Evolutionary conservation across 2,888 invertebrate genomes (phyloP).

Genomic region (Trypoxylon attenuatum): DNA sequence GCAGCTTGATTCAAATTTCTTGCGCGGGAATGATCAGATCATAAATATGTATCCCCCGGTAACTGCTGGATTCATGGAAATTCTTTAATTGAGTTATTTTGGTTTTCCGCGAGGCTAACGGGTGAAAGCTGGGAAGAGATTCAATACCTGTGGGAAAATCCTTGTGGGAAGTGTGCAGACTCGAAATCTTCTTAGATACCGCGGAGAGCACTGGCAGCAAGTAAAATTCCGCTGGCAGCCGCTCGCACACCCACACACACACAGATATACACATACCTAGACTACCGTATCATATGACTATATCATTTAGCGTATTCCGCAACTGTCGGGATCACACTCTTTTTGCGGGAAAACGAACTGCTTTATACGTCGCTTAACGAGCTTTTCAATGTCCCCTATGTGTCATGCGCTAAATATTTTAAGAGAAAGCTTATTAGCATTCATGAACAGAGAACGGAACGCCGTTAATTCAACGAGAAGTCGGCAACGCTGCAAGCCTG

Average conservation of each 20-base stretch:
- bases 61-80: conserved; percentile 71
- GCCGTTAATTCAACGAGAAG: conserved; percentile 21
- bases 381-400: background rate
- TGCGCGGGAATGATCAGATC: conserved; percentile 62
- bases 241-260: too few relatives aligned
- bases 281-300: too few relatives aligned
- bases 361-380: background rate
- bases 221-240: conserved; percentile 31
- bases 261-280: too few relatives aligned
- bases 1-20: conserved; percentile 57
- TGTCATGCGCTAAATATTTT: background rate
- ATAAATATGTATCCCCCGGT: conserved; percentile 72
- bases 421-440: background rate
- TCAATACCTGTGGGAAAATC: conserved; percentile 61
- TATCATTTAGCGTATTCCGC: conserved; percentile 13
- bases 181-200: conserved; percentile 63
- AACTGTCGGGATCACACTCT: background rate
- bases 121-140: conserved; percentile 19
- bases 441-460: conserved; percentile 12
- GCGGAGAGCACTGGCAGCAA: conserved; percentile 19
- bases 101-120: conserved; percentile 54
- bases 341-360: conserved; percentile 12
- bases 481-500: background rate
- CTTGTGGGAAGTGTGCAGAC: conserved; percentile 69
- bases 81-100: conserved; percentile 74